A percentile compares a stretch with the other conserved stretches of the same genome.
These are phyloP conservation scores for Antheraea yamamai DNA, from an alignment of 2,888 invertebrate genomes.

Conservation along the genomic window DNA sequence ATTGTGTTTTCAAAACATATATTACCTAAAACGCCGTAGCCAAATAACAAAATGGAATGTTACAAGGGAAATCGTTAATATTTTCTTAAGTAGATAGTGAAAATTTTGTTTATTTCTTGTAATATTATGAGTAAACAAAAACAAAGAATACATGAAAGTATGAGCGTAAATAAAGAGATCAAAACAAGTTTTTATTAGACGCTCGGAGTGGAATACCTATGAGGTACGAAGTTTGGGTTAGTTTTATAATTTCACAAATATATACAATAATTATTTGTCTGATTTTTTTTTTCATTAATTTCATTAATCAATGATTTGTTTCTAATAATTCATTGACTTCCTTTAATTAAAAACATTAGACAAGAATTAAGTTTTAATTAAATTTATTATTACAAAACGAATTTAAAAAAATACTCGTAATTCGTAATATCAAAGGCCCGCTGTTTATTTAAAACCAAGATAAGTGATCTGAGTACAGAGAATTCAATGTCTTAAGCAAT, in stretches of 20 bases:
- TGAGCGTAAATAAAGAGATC: neutral
- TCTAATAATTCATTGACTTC: too few species aligned
- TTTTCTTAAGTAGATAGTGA: neutral
- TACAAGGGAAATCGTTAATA: neutral
- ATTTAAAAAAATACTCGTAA: neutral
- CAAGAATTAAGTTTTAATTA: too few species aligned
- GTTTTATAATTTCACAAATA: too few species aligned
- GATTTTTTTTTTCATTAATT: too few species aligned
- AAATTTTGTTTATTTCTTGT: neutral
- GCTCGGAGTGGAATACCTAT: too few species aligned
- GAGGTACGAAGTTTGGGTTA: too few species aligned
- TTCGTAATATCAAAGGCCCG: neutral
- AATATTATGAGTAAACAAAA: neutral
- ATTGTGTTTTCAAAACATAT: conserved; percentile 45
- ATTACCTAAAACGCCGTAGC: neutral
- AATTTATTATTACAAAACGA: neutral
- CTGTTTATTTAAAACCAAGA: neutral
- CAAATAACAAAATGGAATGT: neutral
- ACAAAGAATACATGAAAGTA: neutral
- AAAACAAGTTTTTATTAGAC: neutral
- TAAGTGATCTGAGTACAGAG: neutral
- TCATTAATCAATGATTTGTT: too few species aligned
- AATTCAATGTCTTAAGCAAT: neutral
- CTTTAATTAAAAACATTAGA: too few species aligned
- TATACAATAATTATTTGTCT: too few species aligned